phyloP scores from a whole-genome alignment of 2,888 invertebrate genomes.

The Cordilura impudica region DNA sequence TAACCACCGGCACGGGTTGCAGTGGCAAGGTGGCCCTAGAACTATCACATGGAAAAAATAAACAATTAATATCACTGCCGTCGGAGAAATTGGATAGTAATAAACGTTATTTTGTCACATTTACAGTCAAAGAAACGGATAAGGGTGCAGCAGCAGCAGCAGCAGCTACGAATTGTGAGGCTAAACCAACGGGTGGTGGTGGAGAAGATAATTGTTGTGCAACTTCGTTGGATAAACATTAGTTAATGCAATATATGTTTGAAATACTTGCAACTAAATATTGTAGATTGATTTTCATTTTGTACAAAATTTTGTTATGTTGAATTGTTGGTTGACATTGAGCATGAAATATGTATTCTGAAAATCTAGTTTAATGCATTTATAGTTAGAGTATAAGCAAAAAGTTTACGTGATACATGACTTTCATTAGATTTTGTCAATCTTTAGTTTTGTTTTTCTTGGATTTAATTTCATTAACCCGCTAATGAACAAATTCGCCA shows the following conservation, averaged over 20 bases:
- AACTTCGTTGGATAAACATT: slow-evolving; percentile 26
- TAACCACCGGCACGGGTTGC: slow-evolving; percentile 71
- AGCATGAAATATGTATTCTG: too few relatives aligned
- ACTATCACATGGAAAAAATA: slow-evolving; percentile 89
- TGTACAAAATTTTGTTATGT: too few relatives aligned
- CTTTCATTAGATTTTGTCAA: too few relatives aligned
- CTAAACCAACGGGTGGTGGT: slow-evolving; percentile 49
- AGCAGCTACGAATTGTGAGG: slow-evolving; percentile 21
- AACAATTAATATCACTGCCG: slow-evolving; percentile 91
- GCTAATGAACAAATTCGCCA: too few relatives aligned
- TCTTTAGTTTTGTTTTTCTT: too few relatives aligned
- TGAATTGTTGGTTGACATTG: too few relatives aligned
- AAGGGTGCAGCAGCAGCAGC: slow-evolving; percentile 56
- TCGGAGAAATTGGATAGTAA: slow-evolving; percentile 91
- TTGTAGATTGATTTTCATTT: background rate
- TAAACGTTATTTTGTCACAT: slow-evolving; percentile 94
- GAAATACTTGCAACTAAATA: background rate
- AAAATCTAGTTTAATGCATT: too few relatives aligned
- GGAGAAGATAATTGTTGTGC: slow-evolving; percentile 57
- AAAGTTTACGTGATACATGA: too few relatives aligned
- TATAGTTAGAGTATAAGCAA: too few relatives aligned
- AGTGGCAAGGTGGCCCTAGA: slow-evolving; percentile 84
- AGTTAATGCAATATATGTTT: background rate
- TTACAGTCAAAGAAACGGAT: slow-evolving; percentile 87
- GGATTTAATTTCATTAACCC: too few relatives aligned